Evolutionary conservation across 2,888 invertebrate genomes (phyloP).

Genomic region (Drosophila melanosoma): DNA sequence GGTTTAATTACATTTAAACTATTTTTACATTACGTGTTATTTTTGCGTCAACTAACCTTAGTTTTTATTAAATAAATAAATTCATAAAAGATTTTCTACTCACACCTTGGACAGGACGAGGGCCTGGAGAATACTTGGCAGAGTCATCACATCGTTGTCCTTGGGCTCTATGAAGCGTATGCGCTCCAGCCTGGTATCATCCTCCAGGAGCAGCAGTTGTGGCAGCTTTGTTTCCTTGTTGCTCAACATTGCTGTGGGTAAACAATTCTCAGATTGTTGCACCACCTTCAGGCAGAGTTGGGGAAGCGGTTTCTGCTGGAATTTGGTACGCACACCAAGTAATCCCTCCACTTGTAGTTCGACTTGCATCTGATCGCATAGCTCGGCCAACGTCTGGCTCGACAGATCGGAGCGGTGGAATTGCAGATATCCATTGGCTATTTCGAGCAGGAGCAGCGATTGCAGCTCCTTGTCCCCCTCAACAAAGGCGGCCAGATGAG

Average conservation of each 20-base stretch:
- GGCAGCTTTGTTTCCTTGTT: slow-evolving; percentile 87
- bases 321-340: slow-evolving; percentile 95
- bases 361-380: slow-evolving; percentile 88
- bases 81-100: slow-evolving; percentile 75
- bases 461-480: slow-evolving; percentile 82
- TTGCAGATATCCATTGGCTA: slow-evolving; percentile 89
- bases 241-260: slow-evolving; percentile 79
- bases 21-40: not conserved
- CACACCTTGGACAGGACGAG: slow-evolving; percentile 91
- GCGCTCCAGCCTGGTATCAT: slow-evolving; percentile 94
- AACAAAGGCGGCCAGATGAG: slow-evolving; percentile 78
- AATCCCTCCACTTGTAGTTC: slow-evolving; percentile 90
- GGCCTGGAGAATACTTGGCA: slow-evolving; percentile 92
- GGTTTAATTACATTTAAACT: not conserved
- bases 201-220: slow-evolving; percentile 90
- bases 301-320: slow-evolving; percentile 92
- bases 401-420: slow-evolving; percentile 91
- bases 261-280: slow-evolving; percentile 58
- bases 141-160: slow-evolving; percentile 85
- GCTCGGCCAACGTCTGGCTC: slow-evolving; percentile 88
- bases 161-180: slow-evolving; percentile 89
- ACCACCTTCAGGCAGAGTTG: slow-evolving; percentile 92
- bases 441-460: slow-evolving; percentile 86
- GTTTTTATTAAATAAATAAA: not conserved
- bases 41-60: not conserved